Base-by-base conservation (phyloP, 2,888 invertebrate genomes). In the Drosophila birchii region DNA sequence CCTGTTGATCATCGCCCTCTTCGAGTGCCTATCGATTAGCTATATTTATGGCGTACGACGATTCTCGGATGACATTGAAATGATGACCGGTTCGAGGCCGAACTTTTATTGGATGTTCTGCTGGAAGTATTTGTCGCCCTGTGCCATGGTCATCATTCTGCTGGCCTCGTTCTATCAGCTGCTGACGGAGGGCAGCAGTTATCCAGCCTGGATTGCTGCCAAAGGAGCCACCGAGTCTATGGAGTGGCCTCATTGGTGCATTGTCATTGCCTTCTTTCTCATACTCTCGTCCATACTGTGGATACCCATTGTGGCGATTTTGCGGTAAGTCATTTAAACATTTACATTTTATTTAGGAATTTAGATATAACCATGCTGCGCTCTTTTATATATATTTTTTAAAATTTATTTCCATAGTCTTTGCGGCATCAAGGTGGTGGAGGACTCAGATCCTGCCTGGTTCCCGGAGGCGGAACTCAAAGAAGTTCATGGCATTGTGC, bases 101-200 rank as follows among this genome's bases (percentile, higher is more conserved):
- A 96, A 96, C 0, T 93, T 96, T 38, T 98, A 98, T 92, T 98
- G 98, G 98, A 93, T 97, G 90, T 95, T 98, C 80, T 98, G 98
- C 92, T 98, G 98, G 98, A 97, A 98, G 92, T 98, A 98, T 91
- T 93, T 98, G 14, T 97, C 98, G 3, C 98, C 98, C 0, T 90
- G 96, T 67, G 97, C 97, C 0, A 98, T 98, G 98, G 92, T 97
- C 39, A 95, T 96, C 53, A 98, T 98, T 88, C 93, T 98, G 34
- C 93, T 96, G 34, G 97, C 98, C 0, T 97, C 97, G 45, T 95
- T 97, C 89, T 94, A 95, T 72, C 96, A 98, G 88, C 95, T 98
- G 76, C 94, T 96, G 0, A 94, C 95, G 6, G 95, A 96, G 59
- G 97, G 97, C 1, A 96, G 96, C 16, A 96, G 96, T 34, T 98